Percentiles rank a stretch among this genome's conserved stretches.
These are phyloP conservation scores for Propithecus perrieri DNA, from an alignment of 2,797 vertebrate genomes.

Conservation along the genomic window DNA sequence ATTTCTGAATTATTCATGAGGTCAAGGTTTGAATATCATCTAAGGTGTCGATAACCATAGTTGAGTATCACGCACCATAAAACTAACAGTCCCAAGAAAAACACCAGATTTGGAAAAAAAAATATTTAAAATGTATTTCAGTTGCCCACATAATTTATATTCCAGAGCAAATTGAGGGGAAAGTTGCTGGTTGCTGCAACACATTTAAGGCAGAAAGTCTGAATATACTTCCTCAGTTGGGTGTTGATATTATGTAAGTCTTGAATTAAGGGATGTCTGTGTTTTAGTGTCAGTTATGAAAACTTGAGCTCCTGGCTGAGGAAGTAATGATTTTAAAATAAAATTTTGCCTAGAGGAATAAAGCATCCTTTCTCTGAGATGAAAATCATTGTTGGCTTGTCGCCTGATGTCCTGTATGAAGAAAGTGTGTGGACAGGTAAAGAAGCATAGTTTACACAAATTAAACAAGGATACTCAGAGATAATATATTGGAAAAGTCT, in stretches of 20 bases:
- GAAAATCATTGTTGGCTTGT: conserved; percentile 58
- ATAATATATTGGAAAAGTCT: neutral
- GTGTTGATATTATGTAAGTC: neutral
- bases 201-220: neutral
- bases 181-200: neutral
- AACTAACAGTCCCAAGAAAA: neutral
- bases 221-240: neutral
- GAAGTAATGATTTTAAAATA: conserved; percentile 70
- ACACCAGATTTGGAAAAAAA: neutral
- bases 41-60: neutral
- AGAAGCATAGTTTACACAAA: neutral
- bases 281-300: conserved; percentile 22
- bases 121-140: neutral
- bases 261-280: conserved; percentile 22
- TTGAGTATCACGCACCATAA: neutral
- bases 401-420: conserved; percentile 26
- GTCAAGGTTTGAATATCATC: neutral
- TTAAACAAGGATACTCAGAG: neutral
- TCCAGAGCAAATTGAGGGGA: neutral
- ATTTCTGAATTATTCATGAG: neutral
- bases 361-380: conserved; percentile 56
- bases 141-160: neutral
- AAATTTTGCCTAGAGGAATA: conserved; percentile 58
- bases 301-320: conserved; percentile 30
- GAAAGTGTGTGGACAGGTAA: conserved; percentile 4